These are phyloP conservation scores for Parauchenoglanis ngamensis DNA, from an alignment of 2,797 vertebrate species.

Conservation along the genomic window DNA sequence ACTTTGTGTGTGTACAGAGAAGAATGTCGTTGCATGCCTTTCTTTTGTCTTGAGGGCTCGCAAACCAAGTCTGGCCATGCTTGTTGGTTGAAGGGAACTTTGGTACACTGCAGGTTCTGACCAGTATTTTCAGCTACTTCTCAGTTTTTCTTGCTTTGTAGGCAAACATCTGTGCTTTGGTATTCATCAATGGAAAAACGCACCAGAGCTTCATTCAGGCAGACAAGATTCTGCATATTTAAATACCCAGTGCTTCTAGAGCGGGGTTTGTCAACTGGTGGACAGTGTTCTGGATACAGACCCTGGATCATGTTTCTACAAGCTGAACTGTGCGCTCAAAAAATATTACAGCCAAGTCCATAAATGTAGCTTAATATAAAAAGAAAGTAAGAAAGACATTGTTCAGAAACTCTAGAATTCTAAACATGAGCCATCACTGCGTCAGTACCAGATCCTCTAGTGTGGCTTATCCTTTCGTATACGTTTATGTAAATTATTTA, in stretches of 20 bases:
- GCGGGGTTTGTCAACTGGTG: background rate
- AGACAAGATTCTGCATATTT: background rate
- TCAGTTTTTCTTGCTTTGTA: background rate
- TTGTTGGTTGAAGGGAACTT: background rate
- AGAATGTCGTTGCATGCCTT: conserved; percentile 15
- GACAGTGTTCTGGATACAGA: background rate
- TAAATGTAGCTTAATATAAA: too few relatives aligned
- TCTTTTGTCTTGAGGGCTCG: conserved; percentile 8
- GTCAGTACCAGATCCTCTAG: background rate
- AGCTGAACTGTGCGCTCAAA: background rate
- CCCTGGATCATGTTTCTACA: background rate
- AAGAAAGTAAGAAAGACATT: background rate
- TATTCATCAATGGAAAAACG: background rate
- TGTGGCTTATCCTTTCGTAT: background rate
- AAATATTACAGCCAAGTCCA: background rate
- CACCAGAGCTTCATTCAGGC: background rate
- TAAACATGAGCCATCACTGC: background rate
- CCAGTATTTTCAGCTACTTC: background rate
- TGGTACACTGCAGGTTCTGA: background rate
- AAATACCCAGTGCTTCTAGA: background rate
- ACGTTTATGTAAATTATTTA: background rate
- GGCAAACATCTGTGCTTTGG: background rate
- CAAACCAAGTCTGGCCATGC: conserved; percentile 10
- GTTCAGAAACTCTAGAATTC: background rate
- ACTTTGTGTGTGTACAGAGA: background rate